These are phyloP conservation scores for Tethya wilhelma DNA, from an alignment of 37 sponge, comb jelly and placozoan species.

Conservation along the genomic window DNA sequence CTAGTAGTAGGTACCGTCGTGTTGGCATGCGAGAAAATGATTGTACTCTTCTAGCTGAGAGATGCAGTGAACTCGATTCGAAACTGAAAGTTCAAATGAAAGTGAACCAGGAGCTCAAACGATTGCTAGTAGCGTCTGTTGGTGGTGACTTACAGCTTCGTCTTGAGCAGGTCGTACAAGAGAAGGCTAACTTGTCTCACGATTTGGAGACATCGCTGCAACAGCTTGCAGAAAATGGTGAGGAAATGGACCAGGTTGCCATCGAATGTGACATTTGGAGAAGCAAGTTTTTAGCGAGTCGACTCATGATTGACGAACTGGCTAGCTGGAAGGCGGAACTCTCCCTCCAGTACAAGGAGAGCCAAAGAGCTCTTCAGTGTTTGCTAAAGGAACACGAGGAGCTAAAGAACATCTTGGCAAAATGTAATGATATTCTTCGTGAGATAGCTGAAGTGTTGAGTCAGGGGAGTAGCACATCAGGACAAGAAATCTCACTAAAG, in stretches of 20 bases:
- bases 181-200: conserved; percentile 45
- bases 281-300: conserved; percentile 74
- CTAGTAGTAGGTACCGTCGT: no score
- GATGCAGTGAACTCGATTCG: conserved; percentile 21
- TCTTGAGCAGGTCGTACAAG: conserved; percentile 53
- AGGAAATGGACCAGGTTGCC: conserved; percentile 61
- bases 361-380: conserved; percentile 36
- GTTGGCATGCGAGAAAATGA: no score
- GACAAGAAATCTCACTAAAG: no score
- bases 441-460: background rate
- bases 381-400: conserved; percentile 26
- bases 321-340: conserved; percentile 45
- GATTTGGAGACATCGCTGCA: conserved; percentile 47
- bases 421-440: conserved; percentile 3
- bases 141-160: conserved; percentile 55
- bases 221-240: conserved; percentile 48
- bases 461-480: no score
- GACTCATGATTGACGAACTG: conserved; percentile 76
- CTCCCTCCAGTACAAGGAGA: conserved; percentile 27
- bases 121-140: conserved; percentile 75
- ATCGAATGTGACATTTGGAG: conserved; percentile 81
- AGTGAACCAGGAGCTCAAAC: conserved; percentile 69
- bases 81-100: conserved; percentile 30
- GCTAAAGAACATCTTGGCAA: background rate
- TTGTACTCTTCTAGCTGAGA: no score